phyloP scores from a whole-genome alignment of 1,140 invertebrate species.

The Cotesia typhae region DNA sequence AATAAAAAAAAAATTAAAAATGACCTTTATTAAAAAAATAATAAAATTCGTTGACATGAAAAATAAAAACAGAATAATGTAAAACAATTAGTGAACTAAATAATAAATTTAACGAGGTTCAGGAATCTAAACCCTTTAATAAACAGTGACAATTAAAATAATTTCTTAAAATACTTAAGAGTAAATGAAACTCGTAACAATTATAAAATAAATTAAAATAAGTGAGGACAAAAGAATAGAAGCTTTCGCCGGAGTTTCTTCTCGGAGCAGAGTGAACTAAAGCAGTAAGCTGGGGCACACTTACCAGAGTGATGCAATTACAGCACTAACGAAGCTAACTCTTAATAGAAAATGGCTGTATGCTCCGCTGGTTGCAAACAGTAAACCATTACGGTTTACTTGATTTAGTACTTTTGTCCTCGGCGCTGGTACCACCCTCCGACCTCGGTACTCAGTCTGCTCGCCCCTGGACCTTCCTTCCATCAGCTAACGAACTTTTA shows the following conservation, averaged over 20 bases:
- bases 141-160: no score
- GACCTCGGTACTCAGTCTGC: no score
- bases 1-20: no score
- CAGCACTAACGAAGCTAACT: conserved; percentile 65
- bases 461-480: no score
- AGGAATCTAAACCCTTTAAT: no score
- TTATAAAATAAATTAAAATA: conserved; percentile 62
- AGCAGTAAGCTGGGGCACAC: conserved; percentile 42
- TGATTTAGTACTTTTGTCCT: conserved; percentile 36
- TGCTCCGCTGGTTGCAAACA: conserved; percentile 63
- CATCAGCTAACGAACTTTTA: no score
- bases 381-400: conserved; percentile 58
- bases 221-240: conserved; percentile 50
- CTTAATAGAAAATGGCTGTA: conserved; percentile 65
- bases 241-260: neutral
- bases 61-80: no score
- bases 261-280: conserved; percentile 31
- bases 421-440: neutral
- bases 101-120: no score
- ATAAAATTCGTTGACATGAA: no score
- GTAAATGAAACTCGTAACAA: conserved; percentile 46
- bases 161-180: no score
- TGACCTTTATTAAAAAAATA: no score
- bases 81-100: no score
- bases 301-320: conserved; percentile 64